Base-by-base conservation (phyloP, 1,140 invertebrate species). In the Holotrichia oblita region DNA sequence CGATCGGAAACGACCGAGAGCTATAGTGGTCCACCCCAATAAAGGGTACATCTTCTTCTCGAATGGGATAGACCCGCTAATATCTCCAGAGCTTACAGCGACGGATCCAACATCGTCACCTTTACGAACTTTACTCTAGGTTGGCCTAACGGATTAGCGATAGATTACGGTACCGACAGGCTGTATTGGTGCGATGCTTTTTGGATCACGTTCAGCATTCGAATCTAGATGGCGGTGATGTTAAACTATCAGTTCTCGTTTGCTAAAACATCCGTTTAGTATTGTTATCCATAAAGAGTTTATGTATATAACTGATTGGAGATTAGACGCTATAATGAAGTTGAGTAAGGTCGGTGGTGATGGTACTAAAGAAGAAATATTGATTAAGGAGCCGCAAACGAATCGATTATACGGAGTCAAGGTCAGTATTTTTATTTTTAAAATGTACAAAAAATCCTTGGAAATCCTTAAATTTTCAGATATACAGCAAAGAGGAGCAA, bases 241-340 rank as follows among this genome's bases (percentile, higher is more conserved):
- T n/a, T n/a, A n/a, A n/a, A n/a, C n/a, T n/a, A n/a, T n/a, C n/a
- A n/a, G n/a, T n/a, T n/a, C n/a, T n/a, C n/a, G n/a, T n/a, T n/a
- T n/a, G n/a, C n/a, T n/a, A n/a, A n/a, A n/a, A n/a, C n/a, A n/a
- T n/a, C n/a, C n/a, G n/a, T n/a, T n/a, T n/a, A n/a, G n/a, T n/a
- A 94, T 99, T 55, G 96, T 98, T 0, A 96, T 99, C 79, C 93
- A 97, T 86, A 91, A 93, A 83, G 93, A 98, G n/a, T 97, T 93
- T 89, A 94, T 99, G 90, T 99, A 98, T 85, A 97, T 99, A 14
- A 98, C 98, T n/a, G n/a, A n/a, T n/a, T n/a, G n/a, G n/a, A n/a
- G n/a, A n/a, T n/a, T n/a, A n/a, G n/a, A n/a, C n/a, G n/a, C n/a
- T n/a, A n/a, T n/a, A n/a, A n/a, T n/a, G n/a, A n/a, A n/a, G n/a